These are phyloP conservation scores for Lamprotornis superbus DNA, from an alignment of 2,113 vertebrate genomes.

Conservation along the genomic window DNA sequence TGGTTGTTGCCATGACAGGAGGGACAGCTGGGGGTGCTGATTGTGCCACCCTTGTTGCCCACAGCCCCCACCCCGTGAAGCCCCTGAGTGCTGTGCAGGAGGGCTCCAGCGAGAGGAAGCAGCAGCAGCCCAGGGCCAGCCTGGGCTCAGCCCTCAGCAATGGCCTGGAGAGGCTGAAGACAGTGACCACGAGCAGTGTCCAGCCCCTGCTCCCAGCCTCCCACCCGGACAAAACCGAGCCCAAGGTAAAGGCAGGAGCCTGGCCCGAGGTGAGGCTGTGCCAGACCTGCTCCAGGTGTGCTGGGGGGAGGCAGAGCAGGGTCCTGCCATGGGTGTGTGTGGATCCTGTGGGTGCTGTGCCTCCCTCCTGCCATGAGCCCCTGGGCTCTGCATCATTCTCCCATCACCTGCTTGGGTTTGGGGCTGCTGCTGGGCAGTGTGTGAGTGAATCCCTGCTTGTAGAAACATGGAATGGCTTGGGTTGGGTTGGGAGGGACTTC, in stretches of 20 bases:
- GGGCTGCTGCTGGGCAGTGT: not conserved
- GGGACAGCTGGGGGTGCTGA: not conserved
- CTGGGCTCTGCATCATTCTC: rapidly evolving
- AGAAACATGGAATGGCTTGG: not conserved
- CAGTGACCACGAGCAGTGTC: constrained; percentile 65
- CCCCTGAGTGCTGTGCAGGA: constrained; percentile 79
- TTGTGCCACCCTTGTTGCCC: not conserved
- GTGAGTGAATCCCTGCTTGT: not conserved
- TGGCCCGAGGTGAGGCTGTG: not conserved
- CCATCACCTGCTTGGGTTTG: not conserved
- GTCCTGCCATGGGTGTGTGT: not conserved
- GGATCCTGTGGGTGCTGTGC: too few species aligned
- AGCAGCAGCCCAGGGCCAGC: constrained; percentile 71
- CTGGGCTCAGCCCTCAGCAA: constrained; percentile 78
- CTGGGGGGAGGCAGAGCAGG: not conserved
- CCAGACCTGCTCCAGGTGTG: rapidly evolving
- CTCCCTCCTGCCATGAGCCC: rapidly evolving
- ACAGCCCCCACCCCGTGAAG: constrained; percentile 90
- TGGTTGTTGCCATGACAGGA: not conserved
- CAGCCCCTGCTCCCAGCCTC: constrained; percentile 71
- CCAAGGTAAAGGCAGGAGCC: not conserved
- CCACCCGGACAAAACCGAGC: constrained; percentile 70
- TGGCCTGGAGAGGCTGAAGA: constrained; percentile 86
- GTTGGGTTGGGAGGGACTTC: not conserved
- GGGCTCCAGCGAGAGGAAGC: constrained; percentile 72